Conservation (phyloP, 2,797 vertebrate species). For the Phalanger gymnotis region DNA sequence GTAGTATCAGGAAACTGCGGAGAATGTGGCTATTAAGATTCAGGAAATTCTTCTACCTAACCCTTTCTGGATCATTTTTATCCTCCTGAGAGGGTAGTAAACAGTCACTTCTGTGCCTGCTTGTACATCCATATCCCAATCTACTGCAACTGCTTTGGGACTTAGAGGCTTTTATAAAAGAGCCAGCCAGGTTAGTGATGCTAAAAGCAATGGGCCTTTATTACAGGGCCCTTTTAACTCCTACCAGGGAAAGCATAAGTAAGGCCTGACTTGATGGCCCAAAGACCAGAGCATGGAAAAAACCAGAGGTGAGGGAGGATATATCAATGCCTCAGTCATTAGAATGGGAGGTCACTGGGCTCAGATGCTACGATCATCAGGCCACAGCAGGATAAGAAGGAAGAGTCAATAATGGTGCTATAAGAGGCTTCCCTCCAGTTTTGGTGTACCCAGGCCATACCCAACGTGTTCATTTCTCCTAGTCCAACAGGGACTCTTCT, state of each 20-base stretch:
- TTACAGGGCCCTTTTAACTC: neutral
- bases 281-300: neutral
- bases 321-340: neutral
- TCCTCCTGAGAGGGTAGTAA: constrained; percentile 28
- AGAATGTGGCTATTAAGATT: constrained; percentile 29
- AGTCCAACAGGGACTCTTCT: neutral
- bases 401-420: neutral
- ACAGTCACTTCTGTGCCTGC: constrained; percentile 40
- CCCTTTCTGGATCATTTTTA: constrained; percentile 21
- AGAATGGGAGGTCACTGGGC: neutral
- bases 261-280: neutral
- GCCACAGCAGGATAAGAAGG: neutral
- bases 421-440: neutral
- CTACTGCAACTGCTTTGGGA: neutral
- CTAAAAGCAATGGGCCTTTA: neutral
- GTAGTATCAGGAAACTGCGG: neutral
- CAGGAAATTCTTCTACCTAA: constrained; percentile 48
- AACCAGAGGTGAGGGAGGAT: neutral
- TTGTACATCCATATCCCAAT: neutral
- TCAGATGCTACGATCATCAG: neutral
- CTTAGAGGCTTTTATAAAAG: neutral
- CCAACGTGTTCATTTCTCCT: neutral
- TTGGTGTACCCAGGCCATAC: neutral
- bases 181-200: neutral
- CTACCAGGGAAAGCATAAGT: neutral